Evolutionary conservation across 2,113 vertebrate genomes (phyloP).

Genomic region (Gadus chalcogrammus): DNA sequence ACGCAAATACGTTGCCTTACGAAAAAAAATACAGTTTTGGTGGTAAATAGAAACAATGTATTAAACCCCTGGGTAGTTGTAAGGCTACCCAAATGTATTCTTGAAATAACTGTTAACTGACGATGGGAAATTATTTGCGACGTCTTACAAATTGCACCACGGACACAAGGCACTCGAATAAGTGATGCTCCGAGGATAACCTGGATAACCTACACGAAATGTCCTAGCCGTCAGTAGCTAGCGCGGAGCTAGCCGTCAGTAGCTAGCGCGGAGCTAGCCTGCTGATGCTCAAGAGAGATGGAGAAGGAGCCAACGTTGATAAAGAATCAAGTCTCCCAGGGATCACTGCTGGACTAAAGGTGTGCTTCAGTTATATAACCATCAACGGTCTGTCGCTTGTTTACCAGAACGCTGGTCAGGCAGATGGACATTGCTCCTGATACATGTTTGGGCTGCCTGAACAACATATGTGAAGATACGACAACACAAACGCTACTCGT

Average conservation of each 20-base stretch:
- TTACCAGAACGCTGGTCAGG: conserved; percentile 42
- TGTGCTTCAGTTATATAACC: conserved; percentile 66
- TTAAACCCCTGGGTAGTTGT: conserved; percentile 10
- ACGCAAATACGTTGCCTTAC: conserved; percentile 40
- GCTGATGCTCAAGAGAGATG: conserved; percentile 53
- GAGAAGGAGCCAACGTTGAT: conserved; percentile 45
- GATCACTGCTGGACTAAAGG: conserved; percentile 50
- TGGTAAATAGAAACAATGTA: conserved; percentile 43
- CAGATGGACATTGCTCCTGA: conserved; percentile 46
- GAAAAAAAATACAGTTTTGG: conserved; percentile 49
- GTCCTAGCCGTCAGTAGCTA: conserved; percentile 51
- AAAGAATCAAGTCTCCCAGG: conserved; percentile 18
- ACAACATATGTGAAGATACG: conserved; percentile 24
- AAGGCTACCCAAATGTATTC: not conserved
- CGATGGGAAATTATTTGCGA: conserved; percentile 51
- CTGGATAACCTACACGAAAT: conserved; percentile 72
- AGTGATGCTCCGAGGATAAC: conserved; percentile 61
- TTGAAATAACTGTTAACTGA: conserved; percentile 30
- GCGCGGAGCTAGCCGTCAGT: conserved; percentile 27
- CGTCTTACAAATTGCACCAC: conserved; percentile 32
- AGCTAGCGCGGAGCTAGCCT: conserved; percentile 66
- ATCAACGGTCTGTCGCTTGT: conserved; percentile 31
- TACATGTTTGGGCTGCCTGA: conserved; percentile 27
- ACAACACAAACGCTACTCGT: conserved; percentile 15
- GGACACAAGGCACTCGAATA: conserved; percentile 37